Evolutionary conservation across 2,113 vertebrate genomes (phyloP), one percentile per base, ranked within the genome.

Genomic region (Sinocyclocheilus grahami): DNA sequence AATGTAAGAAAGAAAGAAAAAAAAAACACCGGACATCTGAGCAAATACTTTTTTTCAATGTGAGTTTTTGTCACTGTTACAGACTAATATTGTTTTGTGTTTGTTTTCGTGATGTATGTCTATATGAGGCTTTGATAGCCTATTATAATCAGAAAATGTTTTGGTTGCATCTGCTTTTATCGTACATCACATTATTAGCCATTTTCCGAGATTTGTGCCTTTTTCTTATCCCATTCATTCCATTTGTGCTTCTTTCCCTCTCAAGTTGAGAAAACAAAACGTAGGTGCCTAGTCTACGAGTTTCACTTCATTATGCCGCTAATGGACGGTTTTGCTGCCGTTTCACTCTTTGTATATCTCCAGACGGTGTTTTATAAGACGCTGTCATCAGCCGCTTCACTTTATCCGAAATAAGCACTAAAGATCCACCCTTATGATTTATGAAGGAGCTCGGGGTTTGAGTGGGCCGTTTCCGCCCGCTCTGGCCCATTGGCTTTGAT

Each of bases 401-500:
- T 82, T 69, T 48, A 69, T 27, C 24, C 5, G 2, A 82, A 71
- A 71, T 33, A 18, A 82, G 16, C 3, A 14, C 63, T 82, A 53
- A 82, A 82, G 63, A 71, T 82, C 5, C 46, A 71, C 46, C 42
- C 30, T 30, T 71, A 67, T 82, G 81, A 82, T 82, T 82, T 71
- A 82, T 13, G 51, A 81, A 22, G 76, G 78, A 78, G 60, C 42
- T 51, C 24, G 5, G 63, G 39, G 42, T 72, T 72, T 62, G 76
- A 80, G 84, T 14, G 27, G 75, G 62, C 13, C 5, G 33, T 81
- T 86, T 82, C 79, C 37, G 7, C 39, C 20, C 18, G 46, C 42
- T 71, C 42, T 42, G 67, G 85, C 51, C 42, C 85, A 75, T 77
- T 78, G 81, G 42, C 30, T 87, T 87, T 83, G 18, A 82, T 75